Percentiles rank a stretch among this genome's conserved stretches.
Evolutionary conservation across 2,113 vertebrate species (phyloP).

Genomic region (Talpa occidentalis): DNA sequence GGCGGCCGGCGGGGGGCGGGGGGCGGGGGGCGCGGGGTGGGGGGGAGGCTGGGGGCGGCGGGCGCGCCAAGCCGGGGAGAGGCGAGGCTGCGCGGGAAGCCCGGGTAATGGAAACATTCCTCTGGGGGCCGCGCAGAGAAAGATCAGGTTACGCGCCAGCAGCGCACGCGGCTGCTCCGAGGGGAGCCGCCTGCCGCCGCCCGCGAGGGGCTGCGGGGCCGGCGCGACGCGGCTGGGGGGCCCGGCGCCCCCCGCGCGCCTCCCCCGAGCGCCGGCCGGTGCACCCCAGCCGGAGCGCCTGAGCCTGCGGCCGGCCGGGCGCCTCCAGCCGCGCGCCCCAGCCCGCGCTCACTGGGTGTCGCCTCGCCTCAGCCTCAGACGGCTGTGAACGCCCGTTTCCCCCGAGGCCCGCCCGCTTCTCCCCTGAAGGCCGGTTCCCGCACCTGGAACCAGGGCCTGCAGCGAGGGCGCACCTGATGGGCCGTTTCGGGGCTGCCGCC

Average conservation of each 20-base stretch:
- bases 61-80: slow-evolving; percentile 79
- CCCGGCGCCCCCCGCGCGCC: neutral
- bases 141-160: slow-evolving; percentile 78
- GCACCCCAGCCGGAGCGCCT: neutral
- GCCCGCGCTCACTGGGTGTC: neutral
- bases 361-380: neutral
- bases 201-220: neutral
- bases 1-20: slow-evolving; percentile 85
- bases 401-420: neutral
- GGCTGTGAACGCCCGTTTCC: neutral
- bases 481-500: neutral
- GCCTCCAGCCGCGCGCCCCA: neutral
- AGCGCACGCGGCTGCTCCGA: slow-evolving; percentile 38
- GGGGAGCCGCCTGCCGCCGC: neutral
- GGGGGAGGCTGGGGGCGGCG: neutral
- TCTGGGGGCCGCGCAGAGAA: slow-evolving; percentile 89
- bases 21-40: slow-evolving; percentile 78
- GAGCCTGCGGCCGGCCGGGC: too few species aligned
- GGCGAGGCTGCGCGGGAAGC: slow-evolving; percentile 85
- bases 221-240: too few species aligned
- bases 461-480: too few species aligned
- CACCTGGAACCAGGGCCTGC: neutral
- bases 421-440: neutral
- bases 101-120: slow-evolving; percentile 93
- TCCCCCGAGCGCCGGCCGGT: too few species aligned